Percentiles rank a stretch among this genome's conserved stretches.
Conservation (phyloP, 1,140 invertebrate genomes). For the Philopotamus ludificatus region DNA sequence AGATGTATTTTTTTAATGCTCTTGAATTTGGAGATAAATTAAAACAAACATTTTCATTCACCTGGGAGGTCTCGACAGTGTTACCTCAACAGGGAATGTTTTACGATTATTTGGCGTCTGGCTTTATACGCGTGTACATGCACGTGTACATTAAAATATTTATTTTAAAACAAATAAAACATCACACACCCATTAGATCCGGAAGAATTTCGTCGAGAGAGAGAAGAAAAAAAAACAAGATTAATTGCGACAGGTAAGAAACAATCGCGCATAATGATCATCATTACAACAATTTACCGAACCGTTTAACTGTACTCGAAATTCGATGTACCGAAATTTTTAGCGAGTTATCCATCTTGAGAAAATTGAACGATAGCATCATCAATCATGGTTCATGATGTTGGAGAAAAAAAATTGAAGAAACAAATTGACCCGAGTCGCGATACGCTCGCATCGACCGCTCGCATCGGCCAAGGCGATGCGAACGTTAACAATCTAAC, state of each 20-base stretch:
- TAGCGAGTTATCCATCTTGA: constrained; percentile 17
- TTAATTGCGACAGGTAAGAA: not conserved
- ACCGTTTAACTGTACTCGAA: not conserved
- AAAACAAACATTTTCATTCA: not conserved
- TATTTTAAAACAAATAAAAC: too few relatives aligned
- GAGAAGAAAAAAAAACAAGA: not conserved
- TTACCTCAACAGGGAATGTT: not conserved
- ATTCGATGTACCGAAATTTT: not conserved
- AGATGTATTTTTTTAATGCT: constrained; percentile 1
- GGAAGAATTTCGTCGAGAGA: too few relatives aligned
- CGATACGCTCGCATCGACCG: not conserved
- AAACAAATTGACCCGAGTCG: not conserved
- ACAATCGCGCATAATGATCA: not conserved
- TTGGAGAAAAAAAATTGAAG: not conserved
- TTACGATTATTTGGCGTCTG: not conserved
- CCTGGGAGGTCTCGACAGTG: not conserved
- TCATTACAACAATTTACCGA: not conserved
- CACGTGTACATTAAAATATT: too few relatives aligned
- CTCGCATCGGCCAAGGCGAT: not conserved
- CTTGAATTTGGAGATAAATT: not conserved
- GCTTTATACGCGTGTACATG: too few relatives aligned
- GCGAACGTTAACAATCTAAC: constrained; percentile 1
- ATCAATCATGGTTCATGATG: constrained; percentile 6
- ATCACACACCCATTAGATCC: too few relatives aligned
- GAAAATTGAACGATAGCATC: constrained; percentile 12